phyloP scores from a whole-genome alignment of 2,888 invertebrate species.

The Pseudococcus jackbeardsleyi region DNA sequence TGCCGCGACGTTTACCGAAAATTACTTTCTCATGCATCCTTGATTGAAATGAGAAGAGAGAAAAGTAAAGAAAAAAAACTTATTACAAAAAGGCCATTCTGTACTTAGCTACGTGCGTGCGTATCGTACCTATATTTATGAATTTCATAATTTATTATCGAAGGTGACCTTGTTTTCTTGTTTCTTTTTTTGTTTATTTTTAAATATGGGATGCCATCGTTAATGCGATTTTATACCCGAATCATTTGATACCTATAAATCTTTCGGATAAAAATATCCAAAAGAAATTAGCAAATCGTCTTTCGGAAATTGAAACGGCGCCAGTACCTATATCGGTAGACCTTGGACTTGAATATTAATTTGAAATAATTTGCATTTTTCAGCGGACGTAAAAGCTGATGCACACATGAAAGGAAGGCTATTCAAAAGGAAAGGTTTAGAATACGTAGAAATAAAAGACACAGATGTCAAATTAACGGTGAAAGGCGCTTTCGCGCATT shows the following conservation, averaged over 20 bases:
- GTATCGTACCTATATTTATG: background rate
- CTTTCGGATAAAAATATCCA: background rate
- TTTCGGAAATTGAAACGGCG: background rate
- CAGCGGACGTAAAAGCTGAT: conserved; percentile 78
- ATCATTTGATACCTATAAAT: background rate
- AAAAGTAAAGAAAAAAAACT: conserved; percentile 1
- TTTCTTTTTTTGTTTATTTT: background rate
- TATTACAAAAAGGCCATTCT: conserved; percentile 12
- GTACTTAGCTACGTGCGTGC: background rate
- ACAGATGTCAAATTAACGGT: conserved; percentile 76
- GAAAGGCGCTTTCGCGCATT: conserved; percentile 75
- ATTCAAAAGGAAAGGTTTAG: conserved; percentile 73
- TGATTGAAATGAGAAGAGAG: conserved; percentile 53
- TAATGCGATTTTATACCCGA: background rate
- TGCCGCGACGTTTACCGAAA: conserved; percentile 4
- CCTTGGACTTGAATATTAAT: conserved; percentile 2
- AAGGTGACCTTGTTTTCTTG: conserved; percentile 48
- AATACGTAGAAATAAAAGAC: conserved; percentile 76
- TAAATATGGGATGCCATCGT: background rate
- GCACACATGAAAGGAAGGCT: conserved; percentile 77
- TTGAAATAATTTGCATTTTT: conserved; percentile 63
- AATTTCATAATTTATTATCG: conserved; percentile 34
- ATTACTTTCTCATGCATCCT: conserved; percentile 51
- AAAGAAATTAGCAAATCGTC: background rate
- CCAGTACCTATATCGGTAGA: background rate